Evolutionary conservation across 1,140 invertebrate genomes (phyloP).

Genomic region (Oreohelix idahoensis): DNA sequence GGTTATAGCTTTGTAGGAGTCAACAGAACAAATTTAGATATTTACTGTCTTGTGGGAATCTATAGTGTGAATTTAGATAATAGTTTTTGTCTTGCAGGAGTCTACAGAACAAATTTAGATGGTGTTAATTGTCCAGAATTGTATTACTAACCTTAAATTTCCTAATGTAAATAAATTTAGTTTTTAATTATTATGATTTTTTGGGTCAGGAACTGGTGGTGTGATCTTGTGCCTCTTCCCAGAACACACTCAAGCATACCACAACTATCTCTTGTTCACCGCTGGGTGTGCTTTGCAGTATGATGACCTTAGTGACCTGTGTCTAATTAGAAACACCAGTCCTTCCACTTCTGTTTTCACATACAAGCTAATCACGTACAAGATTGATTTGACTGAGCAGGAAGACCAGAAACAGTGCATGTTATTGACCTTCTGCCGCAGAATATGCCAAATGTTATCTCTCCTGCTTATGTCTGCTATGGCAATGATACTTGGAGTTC

Average conservation of each 20-base stretch:
- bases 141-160: no score
- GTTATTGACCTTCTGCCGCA: background rate
- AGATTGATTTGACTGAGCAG: background rate
- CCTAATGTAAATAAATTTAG: no score
- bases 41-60: no score
- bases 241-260: background rate
- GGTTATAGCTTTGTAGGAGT: no score
- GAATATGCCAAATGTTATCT: slow-evolving; percentile 7
- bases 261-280: slow-evolving; percentile 27
- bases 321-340: background rate
- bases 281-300: slow-evolving; percentile 27
- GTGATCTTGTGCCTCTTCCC: slow-evolving; percentile 20
- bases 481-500: slow-evolving; percentile 29
- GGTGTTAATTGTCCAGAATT: no score
- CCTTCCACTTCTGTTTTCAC: background rate
- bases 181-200: no score
- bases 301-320: slow-evolving; percentile 35
- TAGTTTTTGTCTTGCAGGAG: no score
- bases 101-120: no score
- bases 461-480: slow-evolving; percentile 14
- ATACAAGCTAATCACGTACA: background rate
- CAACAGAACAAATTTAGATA: no score
- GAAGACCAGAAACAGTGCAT: background rate
- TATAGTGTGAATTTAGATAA: no score
- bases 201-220: background rate